Evolutionary conservation across 2,113 vertebrate genomes (phyloP).

Genomic region (Bostrychus sinensis): DNA sequence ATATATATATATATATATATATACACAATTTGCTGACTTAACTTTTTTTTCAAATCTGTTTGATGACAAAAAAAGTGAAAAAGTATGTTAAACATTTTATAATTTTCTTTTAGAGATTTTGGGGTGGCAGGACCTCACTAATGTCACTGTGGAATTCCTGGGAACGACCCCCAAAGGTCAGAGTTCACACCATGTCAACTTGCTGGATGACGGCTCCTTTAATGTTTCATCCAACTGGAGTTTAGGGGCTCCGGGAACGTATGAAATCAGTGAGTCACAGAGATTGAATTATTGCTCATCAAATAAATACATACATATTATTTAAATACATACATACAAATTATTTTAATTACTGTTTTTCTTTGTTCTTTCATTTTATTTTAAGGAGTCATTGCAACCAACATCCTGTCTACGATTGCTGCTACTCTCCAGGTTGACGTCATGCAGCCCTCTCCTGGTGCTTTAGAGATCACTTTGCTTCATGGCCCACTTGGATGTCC

Average conservation of each 20-base stretch:
- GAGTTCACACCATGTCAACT: slow-evolving; percentile 44
- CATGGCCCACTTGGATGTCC: slow-evolving; percentile 3
- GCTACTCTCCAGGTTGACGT: slow-evolving; percentile 31
- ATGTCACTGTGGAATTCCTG: slow-evolving; percentile 46
- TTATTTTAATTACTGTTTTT: too few species aligned
- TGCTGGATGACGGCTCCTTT: slow-evolving; percentile 53
- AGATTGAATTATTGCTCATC: not conserved
- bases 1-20: too few species aligned
- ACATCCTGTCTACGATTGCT: slow-evolving; percentile 29
- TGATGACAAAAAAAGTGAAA: not conserved
- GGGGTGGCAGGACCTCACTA: slow-evolving; percentile 21
- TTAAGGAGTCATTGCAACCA: slow-evolving; percentile 39
- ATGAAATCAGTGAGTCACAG: slow-evolving; percentile 37
- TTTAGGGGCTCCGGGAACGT: slow-evolving; percentile 32
- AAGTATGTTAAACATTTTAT: not conserved
- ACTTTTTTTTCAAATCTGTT: too few species aligned
- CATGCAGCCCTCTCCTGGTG: not conserved
- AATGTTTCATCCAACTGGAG: slow-evolving; percentile 18
- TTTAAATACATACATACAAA: not conserved
- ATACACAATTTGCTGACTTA: too few species aligned
- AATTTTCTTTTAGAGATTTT: slow-evolving; percentile 24
- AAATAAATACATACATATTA: not conserved
- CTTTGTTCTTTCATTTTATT: slow-evolving; percentile 3
- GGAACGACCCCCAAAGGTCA: slow-evolving; percentile 52
- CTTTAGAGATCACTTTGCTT: slow-evolving; percentile 19